Percentiles rank a stretch among this genome's conserved stretches.
Conservation (phyloP, 2,888 invertebrate genomes). For the Heteromurus nitidus region DNA sequence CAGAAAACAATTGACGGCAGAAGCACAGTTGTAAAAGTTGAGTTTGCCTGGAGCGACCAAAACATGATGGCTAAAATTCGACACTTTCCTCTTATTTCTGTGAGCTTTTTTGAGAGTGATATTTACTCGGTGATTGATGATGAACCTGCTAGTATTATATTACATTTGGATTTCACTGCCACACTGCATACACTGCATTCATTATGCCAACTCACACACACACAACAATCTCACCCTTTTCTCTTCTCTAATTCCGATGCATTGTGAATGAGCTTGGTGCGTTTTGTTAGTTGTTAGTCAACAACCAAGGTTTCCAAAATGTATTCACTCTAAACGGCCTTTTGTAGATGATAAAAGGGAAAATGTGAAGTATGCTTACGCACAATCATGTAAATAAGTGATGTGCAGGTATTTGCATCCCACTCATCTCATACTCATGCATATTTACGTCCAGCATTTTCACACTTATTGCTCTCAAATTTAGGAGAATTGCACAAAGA, state of each 20-base stretch:
- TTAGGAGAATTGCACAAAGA: not conserved
- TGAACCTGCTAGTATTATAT: not conserved
- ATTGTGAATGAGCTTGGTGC: too few species aligned
- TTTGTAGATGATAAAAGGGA: constrained; percentile 26
- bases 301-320: constrained; percentile 5
- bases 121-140: constrained; percentile 2
- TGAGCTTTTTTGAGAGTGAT: not conserved
- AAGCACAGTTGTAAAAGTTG: not conserved
- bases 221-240: too few species aligned
- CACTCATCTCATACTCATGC: constrained; percentile 27
- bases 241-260: too few species aligned
- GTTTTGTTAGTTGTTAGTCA: constrained; percentile 23
- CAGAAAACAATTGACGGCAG: too few species aligned
- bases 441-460: constrained; percentile 16
- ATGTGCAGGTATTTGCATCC: too few species aligned
- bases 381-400: too few species aligned
- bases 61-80: constrained; percentile 22
- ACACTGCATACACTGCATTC: too few species aligned
- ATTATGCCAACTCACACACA: too few species aligned
- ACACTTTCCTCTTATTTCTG: constrained; percentile 32
- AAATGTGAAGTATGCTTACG: not conserved
- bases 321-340: not conserved
- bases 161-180: not conserved
- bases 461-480: constrained; percentile 5
- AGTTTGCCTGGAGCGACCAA: constrained; percentile 15